Evolutionary conservation across 2,888 invertebrate species (phyloP), one percentile per base, ranked within the genome.

Genomic region (Polydrusus cervinus): DNA sequence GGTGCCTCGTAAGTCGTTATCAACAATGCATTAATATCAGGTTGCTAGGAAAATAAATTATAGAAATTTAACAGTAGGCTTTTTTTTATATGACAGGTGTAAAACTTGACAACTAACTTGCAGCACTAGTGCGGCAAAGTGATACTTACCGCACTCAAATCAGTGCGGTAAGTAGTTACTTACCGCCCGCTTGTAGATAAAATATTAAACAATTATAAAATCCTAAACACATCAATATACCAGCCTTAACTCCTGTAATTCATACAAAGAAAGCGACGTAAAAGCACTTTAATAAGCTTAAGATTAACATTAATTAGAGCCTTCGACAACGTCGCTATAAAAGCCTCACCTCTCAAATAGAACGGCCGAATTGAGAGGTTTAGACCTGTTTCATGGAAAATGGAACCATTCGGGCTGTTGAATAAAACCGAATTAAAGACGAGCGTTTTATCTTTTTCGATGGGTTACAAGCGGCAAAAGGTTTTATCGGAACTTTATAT

Each of bases 341-440:
- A 74, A 74, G 64, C 74, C 64, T 55, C 67, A 40, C 67, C 60
- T 38, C 55, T 74, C 69, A 55, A 69, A 74, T 51, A 47, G 43
- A 81, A 79, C 78, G 79, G 79, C 80, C 78, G 80, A 79, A 81
- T 80, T 79, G 79, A 81, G 80, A 80, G 80, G 80, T 81, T 79
- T 77, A 79, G 76, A 79, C 78, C 79, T 80, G 80, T 80, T 76
- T 72, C 43, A 76, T 53, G 74, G 72, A 73, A 78, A 80, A 74
- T 76, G 78, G 75, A 71, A 75, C 81, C 78, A 79, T 80, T 79
- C 79, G 77, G 78, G 78, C 79, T 80, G 80, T 78, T 78, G 80
- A 81, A 81, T 81, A 80, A 80, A 82, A 81, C 79, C 75, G 79
- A 80, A 81, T 82, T 81, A 60, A 76, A 73, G 76, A 73, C 65